phyloP scores from a whole-genome alignment of 2,888 invertebrate species.

The Punctoribates punctum region DNA sequence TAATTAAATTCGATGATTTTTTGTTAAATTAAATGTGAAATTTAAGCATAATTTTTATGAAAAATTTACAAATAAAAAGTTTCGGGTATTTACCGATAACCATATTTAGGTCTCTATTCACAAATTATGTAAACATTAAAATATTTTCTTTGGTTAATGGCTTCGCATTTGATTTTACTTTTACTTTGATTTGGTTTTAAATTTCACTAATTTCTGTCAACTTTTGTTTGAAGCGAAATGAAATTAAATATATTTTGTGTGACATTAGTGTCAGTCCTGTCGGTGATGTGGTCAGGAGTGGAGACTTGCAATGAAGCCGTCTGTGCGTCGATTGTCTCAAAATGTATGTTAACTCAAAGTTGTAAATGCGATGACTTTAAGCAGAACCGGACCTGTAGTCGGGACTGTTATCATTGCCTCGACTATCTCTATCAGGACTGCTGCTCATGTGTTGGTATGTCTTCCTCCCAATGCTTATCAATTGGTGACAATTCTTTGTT shows the following conservation, averaged over 20 bases:
- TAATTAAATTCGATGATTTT: too few relatives aligned
- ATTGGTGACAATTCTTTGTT: constrained; percentile 44
- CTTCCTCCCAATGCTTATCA: constrained; percentile 33
- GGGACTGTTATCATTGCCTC: constrained; percentile 85
- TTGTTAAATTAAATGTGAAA: too few relatives aligned
- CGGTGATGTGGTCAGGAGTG: neutral
- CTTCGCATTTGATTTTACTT: too few relatives aligned
- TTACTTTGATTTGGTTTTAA: too few relatives aligned
- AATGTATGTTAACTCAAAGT: constrained; percentile 91
- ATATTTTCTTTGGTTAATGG: too few relatives aligned
- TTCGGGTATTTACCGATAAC: too few relatives aligned
- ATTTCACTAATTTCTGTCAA: too few relatives aligned
- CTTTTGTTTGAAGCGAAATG: too few relatives aligned
- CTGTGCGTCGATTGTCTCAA: constrained; percentile 91
- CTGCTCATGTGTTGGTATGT: constrained; percentile 94
- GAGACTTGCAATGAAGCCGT: constrained; percentile 80
- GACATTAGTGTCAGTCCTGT: constrained; percentile 51
- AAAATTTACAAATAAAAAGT: too few relatives aligned
- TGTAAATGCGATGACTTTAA: constrained; percentile 81
- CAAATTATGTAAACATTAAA: too few relatives aligned
- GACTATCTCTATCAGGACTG: constrained; percentile 85
- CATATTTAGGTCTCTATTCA: too few relatives aligned
- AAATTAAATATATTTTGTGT: neutral
- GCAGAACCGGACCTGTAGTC: constrained; percentile 87
- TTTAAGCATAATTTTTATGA: too few relatives aligned